Conservation (phyloP, 2,797 vertebrate genomes). For the Iguana delicatissima region DNA sequence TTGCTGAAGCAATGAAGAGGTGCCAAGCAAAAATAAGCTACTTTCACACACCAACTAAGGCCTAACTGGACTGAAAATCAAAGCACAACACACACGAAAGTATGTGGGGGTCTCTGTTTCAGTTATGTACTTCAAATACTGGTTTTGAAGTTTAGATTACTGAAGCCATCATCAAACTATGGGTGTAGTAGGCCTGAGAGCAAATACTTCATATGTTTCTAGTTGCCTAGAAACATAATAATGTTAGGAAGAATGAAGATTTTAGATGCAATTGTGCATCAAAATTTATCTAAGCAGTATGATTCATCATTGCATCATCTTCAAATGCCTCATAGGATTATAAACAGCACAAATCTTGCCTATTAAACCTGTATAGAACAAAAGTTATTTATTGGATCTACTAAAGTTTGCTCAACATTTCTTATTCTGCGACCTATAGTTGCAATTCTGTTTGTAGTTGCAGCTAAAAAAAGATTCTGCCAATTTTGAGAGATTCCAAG, state of each 20-base stretch:
- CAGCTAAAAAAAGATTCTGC: not conserved
- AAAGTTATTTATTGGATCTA: not conserved
- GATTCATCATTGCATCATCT: not conserved
- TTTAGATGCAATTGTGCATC: not conserved
- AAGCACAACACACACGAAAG: constrained; percentile 28
- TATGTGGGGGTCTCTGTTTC: constrained; percentile 58
- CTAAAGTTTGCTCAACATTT: not conserved
- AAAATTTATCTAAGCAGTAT: not conserved
- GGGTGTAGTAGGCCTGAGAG: rapidly evolving
- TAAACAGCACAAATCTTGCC: not conserved
- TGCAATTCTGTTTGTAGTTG: not conserved
- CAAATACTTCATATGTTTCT: constrained; percentile 22
- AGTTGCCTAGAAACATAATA: constrained; percentile 9
- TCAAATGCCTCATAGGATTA: not conserved
- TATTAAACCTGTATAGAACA: not conserved
- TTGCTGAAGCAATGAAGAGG: constrained; percentile 71
- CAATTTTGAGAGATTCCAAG: not conserved
- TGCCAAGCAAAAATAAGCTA: constrained; percentile 61
- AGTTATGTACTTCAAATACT: constrained; percentile 25
- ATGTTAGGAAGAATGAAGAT: not conserved
- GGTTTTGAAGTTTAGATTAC: not conserved
- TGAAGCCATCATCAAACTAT: not conserved
- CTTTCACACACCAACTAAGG: constrained; percentile 61
- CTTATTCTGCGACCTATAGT: not conserved
- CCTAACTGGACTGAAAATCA: constrained; percentile 52